Evolutionary conservation across 2,888 invertebrate species (phyloP), one percentile per base, ranked within the genome.

Genomic region (Melinaea menophilus): DNA sequence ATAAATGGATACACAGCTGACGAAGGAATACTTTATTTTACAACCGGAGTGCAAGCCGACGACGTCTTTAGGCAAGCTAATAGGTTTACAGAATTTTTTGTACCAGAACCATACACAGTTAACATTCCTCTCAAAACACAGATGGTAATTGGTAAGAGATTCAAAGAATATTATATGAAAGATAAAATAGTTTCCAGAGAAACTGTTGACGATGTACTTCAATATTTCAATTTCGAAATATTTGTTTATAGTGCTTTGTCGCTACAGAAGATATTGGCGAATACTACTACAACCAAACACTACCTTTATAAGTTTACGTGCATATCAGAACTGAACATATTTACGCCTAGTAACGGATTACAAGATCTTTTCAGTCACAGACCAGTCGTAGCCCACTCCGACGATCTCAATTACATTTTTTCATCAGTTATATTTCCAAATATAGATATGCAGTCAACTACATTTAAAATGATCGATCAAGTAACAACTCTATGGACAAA

Each of bases 1-100:
- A 93, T 96, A 79, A 88, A 93, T 33, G 96, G 96, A 2, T 83
- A 94, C 11, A 95, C 93, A 4, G 91, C 92, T 31, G 93, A 95
- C 57, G 96, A 96, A 84, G 95, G 95, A 0, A 41, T 81, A 22
- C 48, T 51, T 22, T 51, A 84, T n/a, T 77, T 78, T 68, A 66
- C 85, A 2, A 80, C 84, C 0, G 59, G 37, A 7, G 48, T 35
- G n/a, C 33, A 56, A n/a, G 34, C 64, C 35, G 63, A 64, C 45
- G 62, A 31, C 31, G 31, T 71, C 45, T 65, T 56, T 9, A 41
- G 65, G 3, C 68, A 71, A 63, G 69, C 70, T 3, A 75, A 77
- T 47, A 67, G 65, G 3, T 73, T 5, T 74, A 41, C 64, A 3
- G 73, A 71, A 61, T 73, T 55, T 11, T 76, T 77, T 37, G 70